phyloP scores from a whole-genome alignment of 2,888 invertebrate genomes.

The Theretra japonica region DNA sequence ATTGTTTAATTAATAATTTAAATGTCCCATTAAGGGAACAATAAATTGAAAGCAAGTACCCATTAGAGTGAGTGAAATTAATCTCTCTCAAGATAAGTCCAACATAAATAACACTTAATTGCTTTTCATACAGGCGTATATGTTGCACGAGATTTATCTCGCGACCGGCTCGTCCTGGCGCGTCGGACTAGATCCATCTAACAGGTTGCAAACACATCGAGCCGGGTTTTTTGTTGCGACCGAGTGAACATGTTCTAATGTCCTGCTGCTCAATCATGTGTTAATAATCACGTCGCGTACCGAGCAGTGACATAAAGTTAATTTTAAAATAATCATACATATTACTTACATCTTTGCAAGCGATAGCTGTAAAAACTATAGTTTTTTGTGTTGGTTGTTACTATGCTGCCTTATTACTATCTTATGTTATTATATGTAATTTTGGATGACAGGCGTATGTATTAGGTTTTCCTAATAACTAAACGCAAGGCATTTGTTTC shows the following conservation, averaged over 20 bases:
- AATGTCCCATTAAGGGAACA: conserved; percentile 8
- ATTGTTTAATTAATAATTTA: neutral
- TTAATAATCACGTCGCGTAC: conserved; percentile 11
- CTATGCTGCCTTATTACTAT: too few species aligned
- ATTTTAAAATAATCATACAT: neutral
- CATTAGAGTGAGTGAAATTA: conserved; percentile 20
- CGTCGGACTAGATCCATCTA: conserved; percentile 4
- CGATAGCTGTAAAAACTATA: neutral
- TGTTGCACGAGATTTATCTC: conserved; percentile 9
- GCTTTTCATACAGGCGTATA: conserved; percentile 12
- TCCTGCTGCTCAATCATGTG: conserved; percentile 16
- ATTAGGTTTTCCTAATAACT: too few species aligned
- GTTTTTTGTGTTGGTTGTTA: neutral
- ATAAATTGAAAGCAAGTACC: conserved; percentile 20
- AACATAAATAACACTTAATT: conserved; percentile 25
- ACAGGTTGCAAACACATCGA: conserved; percentile 21
- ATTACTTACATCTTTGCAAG: neutral
- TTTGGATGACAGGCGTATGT: too few species aligned
- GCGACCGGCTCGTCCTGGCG: conserved; percentile 3
- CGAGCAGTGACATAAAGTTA: neutral
- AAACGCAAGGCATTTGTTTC: too few species aligned
- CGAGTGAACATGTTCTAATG: conserved; percentile 14
- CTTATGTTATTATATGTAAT: too few species aligned
- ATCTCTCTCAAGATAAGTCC: conserved; percentile 2
- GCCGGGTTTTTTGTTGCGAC: neutral